phyloP scores from a whole-genome alignment of 2,888 invertebrate genomes.

The Uloborus plumipes region DNA sequence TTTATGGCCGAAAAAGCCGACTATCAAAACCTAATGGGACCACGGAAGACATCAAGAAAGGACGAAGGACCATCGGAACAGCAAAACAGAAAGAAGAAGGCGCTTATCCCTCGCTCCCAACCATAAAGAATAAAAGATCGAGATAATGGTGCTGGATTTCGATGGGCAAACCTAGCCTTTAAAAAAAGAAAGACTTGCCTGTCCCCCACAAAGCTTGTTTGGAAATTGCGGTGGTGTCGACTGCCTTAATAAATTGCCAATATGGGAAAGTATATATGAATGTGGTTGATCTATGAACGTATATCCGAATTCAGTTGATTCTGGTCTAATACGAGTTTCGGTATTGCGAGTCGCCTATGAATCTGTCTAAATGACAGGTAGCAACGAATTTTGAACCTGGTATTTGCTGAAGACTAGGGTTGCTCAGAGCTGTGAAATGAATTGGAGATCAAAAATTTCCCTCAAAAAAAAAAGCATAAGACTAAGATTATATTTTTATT shows the following conservation, averaged over 20 bases:
- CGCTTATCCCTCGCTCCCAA: slow-evolving; percentile 24
- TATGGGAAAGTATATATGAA: neutral
- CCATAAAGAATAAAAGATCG: slow-evolving; percentile 39
- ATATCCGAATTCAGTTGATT: no score
- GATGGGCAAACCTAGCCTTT: slow-evolving; percentile 10
- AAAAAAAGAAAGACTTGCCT: slow-evolving; percentile 1
- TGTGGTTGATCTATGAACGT: no score
- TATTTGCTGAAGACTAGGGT: no score
- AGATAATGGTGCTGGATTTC: slow-evolving; percentile 32
- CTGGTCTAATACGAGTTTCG: no score
- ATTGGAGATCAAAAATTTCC: no score
- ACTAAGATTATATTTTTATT: no score
- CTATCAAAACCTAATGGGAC: slow-evolving; percentile 56
- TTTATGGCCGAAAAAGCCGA: slow-evolving; percentile 48
- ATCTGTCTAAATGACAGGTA: no score
- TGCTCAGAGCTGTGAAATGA: no score
- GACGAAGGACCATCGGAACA: slow-evolving; percentile 24
- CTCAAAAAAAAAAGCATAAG: no score
- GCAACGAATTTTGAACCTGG: no score
- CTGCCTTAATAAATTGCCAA: slow-evolving; percentile 21
- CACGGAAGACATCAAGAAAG: slow-evolving; percentile 21
- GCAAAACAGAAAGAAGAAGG: slow-evolving; percentile 29
- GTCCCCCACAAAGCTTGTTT: slow-evolving; percentile 10
- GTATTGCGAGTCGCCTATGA: no score
- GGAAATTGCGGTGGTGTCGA: slow-evolving; percentile 20